Base-by-base conservation (phyloP, 2,797 vertebrate genomes). In the Acanthurus tractus region DNA sequence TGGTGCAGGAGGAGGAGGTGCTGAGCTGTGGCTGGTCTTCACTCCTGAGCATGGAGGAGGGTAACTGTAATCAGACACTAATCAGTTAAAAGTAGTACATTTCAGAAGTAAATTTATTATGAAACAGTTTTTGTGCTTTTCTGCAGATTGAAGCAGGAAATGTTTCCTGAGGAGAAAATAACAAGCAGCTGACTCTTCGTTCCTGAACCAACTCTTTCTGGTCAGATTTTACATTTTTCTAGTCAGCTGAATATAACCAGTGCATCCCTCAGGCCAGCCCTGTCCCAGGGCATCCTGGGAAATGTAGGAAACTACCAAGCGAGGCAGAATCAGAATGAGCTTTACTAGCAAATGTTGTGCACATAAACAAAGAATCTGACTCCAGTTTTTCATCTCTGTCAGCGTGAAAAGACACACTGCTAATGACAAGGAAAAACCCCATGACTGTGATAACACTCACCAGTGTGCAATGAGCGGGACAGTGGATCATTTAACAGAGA, bases 121-220 rank as follows among this genome's bases (percentile, higher is more conserved):
- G 18, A 49, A 49, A 0, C 25, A 53, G 46, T 52, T 46, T 65
- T 25, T 17, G 25, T 23, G 45, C 25, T 29, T 71, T 76, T 79
- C 11, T 57, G 77, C 46, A 8, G 55, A 72, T 14, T 38, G 40
- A 54, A 69, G 78, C 78, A 78, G 17, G 49, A 80, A 86, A 50
- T 0, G 0, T 58, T 58, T 69, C 77, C 77, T 25, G 63, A 62
- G 63, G 71, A 69, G 1, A 53, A 50, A 76, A 48, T 53, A 23
- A 56, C 73, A 86, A 78, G 1, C 59, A 54, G 84, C 78, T 86
- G 84, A 83, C 48, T 78, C 45, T 1, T 53, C 5, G 4, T 46
- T 65, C 14, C 59, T 22, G 25, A 58, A 34, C 2, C 40, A 0
- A 55, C 40, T 48, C 9, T 25, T 53, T 53, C 29, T 42, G 34